Base-by-base conservation (phyloP, 2,797 vertebrate species). In the Pipistrellus kuhlii region DNA sequence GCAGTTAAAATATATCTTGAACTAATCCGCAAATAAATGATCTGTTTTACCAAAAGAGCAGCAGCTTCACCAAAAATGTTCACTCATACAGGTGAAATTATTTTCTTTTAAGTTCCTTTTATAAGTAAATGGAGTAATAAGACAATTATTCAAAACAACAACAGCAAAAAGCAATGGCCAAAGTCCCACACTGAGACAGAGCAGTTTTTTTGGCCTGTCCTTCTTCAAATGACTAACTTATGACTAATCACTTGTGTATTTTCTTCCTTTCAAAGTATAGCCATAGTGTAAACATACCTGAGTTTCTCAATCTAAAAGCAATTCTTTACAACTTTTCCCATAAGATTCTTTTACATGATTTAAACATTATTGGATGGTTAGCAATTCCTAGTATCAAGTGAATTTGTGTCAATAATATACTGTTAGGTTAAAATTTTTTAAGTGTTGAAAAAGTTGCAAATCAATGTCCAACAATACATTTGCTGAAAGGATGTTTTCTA, bases 301-400 rank as follows among this genome's bases (percentile, higher is more conserved):
- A 85, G 20, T 92, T 90, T 95, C 30, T 93, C 71, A 92, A 46
- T 7, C 77, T 85, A 82, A 66, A 66, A 82, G 13, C 12, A 87
- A 78, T 32, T 64, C 12, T 51, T 82, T 68, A 1, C 23, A 91
- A 86, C 76, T 93, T 41, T 91, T 11, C 4, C 46, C 10, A 12
- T 51, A 32, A 6, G 7, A 38, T 85, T 77, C 9, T 87, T 78
- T 88, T 93, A 13, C 17, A n/a, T 48, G 51, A 44, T 20, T 80
- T 83, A 14, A 84, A 83, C 7, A 41, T 62, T 64, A 66, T 73
- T 85, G 64, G 15, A 41, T 25, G 1, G 71, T 92, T 59, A 84
- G 46, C 71, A 87, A 62, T 93, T 85, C n/a, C 48, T 91, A 83
- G 7, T 46, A 87, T 91, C 68, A 68, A 41, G 13, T 5, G 2